Conservation (phyloP, 1,140 invertebrate species). For the Brachionus plicatilis region DNA sequence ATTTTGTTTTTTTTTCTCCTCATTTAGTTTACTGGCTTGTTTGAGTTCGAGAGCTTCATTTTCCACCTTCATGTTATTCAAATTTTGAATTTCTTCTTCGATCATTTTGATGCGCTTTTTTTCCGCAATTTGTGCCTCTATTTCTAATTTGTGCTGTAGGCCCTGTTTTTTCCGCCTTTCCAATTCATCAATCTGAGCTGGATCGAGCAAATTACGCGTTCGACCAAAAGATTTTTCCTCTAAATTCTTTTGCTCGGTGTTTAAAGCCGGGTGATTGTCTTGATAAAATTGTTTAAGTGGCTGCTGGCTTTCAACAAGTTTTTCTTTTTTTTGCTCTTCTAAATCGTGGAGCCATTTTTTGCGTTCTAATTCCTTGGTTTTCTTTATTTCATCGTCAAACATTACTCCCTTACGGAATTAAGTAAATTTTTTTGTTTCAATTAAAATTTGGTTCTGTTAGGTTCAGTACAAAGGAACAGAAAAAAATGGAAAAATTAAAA, state of each 20-base stretch:
- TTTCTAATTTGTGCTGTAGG: constrained; percentile 50
- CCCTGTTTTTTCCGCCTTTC: constrained; percentile 48
- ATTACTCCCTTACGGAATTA: constrained; percentile 43
- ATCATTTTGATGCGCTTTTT: constrained; percentile 47
- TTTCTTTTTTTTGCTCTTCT: constrained; percentile 45
- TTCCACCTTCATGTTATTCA: constrained; percentile 52
- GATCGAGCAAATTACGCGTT: constrained; percentile 45
- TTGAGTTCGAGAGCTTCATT: constrained; percentile 44
- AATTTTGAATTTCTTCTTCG: constrained; percentile 47
- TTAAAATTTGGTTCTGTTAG: too few species aligned
- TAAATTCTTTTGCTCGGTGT: neutral
- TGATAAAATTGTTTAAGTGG: neutral
- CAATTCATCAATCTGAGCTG: constrained; percentile 47
- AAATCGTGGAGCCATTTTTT: constrained; percentile 49
- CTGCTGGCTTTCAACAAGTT: constrained; percentile 14
- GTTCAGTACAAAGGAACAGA: too few species aligned
- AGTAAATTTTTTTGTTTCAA: too few species aligned
- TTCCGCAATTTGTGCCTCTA: constrained; percentile 52
- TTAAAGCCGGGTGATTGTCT: neutral
- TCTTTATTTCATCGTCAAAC: constrained; percentile 44
- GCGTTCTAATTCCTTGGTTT: constrained; percentile 46
- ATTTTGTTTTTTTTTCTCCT: constrained; percentile 45
- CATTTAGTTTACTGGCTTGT: constrained; percentile 44
- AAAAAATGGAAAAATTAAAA: too few species aligned
- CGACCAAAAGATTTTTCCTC: constrained; percentile 23